Base-by-base conservation (phyloP, 2,888 invertebrate species). In the Chymomyza procnemis region DNA sequence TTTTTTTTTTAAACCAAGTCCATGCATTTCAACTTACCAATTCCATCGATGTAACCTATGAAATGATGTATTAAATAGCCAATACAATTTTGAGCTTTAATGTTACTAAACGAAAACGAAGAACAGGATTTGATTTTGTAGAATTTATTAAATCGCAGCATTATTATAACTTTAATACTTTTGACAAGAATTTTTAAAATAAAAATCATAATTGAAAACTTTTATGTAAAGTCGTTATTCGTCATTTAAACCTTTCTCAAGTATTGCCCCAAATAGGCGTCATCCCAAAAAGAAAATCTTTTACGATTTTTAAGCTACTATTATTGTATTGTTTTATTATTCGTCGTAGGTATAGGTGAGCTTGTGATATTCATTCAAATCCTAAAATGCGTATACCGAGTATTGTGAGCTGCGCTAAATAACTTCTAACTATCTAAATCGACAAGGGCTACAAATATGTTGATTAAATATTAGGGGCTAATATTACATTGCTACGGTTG, bases 401-500 rank as follows among this genome's bases (percentile, higher is more conserved):
- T 68, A 76, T 74, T 74, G 67, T 79, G 73, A 81, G 75, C 81
- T 79, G 75, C 64, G 68, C 64, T 79, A 8, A 82, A 80, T 73
- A 78, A 79, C 78, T 73, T 68, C 78, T 82, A 82, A 60, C 55
- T 82, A 82, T 79, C 73, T 73, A 73, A 82, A 74, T 74, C 72
- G 19, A 18, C 81, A 84, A 65, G 66, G 62, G 34, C 81, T 81
- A 81, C 75, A 75, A 73, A 61, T 73, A 73, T 72, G 81, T 77
- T 75, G 21, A 16, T 65, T 73, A 71, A 68, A 61, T 69, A 67
- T 76, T 81, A 79, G 63, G 69, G 67, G 66, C 73, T 73, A 71
- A 57, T 77, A 87, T 90, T 88, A 90, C 93, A 95, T 94, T 90
- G 96, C 95, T 92, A 99, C 97, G 82, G 97, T 96, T 84, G 98